Percentiles rank a stretch among this genome's conserved stretches.
Conservation (phyloP, 2,888 invertebrate genomes). For the Molorchus minor region DNA sequence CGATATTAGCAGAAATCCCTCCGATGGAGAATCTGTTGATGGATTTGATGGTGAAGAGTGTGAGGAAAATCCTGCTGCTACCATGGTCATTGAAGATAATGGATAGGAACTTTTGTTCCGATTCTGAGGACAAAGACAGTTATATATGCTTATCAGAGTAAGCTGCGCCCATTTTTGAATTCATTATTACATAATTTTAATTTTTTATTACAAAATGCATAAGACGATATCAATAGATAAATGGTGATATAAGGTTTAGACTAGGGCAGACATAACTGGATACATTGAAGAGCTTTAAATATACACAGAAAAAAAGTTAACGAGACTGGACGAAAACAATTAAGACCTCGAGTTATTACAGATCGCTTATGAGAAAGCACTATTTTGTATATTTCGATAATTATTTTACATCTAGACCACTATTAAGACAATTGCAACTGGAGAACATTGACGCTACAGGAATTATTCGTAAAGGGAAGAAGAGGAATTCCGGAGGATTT, state of each 20-base stretch:
- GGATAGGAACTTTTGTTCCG: too few relatives aligned
- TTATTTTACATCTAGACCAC: conserved; percentile 7
- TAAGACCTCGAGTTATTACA: not conserved
- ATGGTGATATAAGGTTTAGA: not conserved
- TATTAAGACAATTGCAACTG: conserved; percentile 3
- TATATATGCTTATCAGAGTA: too few relatives aligned
- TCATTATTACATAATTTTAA: not conserved
- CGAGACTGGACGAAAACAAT: not conserved
- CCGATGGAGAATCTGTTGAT: too few relatives aligned
- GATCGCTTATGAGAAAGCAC: not conserved
- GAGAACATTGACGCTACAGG: conserved; percentile 11
- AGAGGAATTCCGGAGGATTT: too few relatives aligned
- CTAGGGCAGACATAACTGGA: not conserved
- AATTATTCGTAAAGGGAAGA: conserved; percentile 7
- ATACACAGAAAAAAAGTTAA: not conserved
- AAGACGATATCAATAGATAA: not conserved
- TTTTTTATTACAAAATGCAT: not conserved
- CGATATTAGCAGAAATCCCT: too few relatives aligned
- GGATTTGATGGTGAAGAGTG: too few relatives aligned
- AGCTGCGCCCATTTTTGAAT: not conserved
- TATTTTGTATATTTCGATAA: not conserved
- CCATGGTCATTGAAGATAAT: too few relatives aligned
- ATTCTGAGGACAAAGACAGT: too few relatives aligned
- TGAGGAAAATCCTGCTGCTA: too few relatives aligned
- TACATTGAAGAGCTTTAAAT: not conserved